Evolutionary conservation across 2,113 vertebrate species (phyloP), one percentile per base, ranked within the genome.

Genomic region (Tragulus kanchil): DNA sequence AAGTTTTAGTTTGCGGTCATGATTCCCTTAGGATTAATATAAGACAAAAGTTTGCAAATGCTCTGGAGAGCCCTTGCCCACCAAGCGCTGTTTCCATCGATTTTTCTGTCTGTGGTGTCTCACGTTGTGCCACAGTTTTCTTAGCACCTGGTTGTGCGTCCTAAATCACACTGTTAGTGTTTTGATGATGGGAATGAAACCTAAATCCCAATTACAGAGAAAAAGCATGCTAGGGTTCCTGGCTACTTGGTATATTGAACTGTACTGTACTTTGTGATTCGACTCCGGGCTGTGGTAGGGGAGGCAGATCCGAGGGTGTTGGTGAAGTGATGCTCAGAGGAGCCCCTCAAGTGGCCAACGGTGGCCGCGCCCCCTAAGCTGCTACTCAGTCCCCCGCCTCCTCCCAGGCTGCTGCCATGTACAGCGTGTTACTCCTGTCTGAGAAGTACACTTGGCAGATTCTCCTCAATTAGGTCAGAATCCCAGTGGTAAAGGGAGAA

Each of bases 241-340:
- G 97, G 98, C 87, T 99, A 97, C 87, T 98, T 99, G 82, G 98
- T 98, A 7, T 99, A 99, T 59, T 99, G 98, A 59, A 99, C 54
- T 0, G 98, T 99, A 94, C 98, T 99, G 73, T 99, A 99, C 93
- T 99, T 99, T 21, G 98, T 99, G 75, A 99, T 98, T 96, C 98
- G 98, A 84, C 98, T 99, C 88, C 98, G 98, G 81, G 98, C 93
- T 73, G 98, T 98, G 65, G 98, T 97, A 0, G 99, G 99, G 45
- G 99, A 99, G 0, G 97, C 88, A 0, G 98, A 97, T 15, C 96
- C 98, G 0, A 97, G 48, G 56, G 97, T 91, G 61, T 98, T 97
- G 96, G 61, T 97, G 86, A 98, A 98, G 56, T 97, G 98, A 85
- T 97, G 96, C 58, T 98, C 96, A 54, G 97, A 95, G 81, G 98